Evolutionary conservation across 2,888 invertebrate species (phyloP), one percentile per base, ranked within the genome.

Genomic region (Pecten maximus): DNA sequence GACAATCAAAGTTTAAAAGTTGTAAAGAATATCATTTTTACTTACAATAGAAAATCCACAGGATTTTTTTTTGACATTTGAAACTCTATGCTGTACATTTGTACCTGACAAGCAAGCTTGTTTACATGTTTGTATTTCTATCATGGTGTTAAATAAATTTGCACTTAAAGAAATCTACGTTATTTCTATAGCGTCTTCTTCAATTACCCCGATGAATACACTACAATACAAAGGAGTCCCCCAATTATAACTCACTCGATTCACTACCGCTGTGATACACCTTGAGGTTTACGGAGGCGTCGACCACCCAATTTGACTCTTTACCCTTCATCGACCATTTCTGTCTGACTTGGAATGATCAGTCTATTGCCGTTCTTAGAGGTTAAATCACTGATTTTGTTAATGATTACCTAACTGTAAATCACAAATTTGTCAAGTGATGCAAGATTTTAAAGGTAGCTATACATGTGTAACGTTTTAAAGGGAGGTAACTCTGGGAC

Each of bases 401-500:
- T 23, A 23, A 54, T 19, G 54, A 54, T 54, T 54, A 54, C 54
- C 19, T 54, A 54, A 54, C 19, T 23, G 19, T 54, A 54, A 54
- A 54, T 54, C 19, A 54, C 54, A 54, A 54, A 54, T n/a, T 54
- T n/a, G 23, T 15, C 54, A 54, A 23, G n/a, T 54, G 23, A 54
- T 23, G 54, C 54, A 54, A 54, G 54, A 54, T 54, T 54, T 54
- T 54, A 54, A 19, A 54, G 54, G 6, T n/a, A 54, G 54, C 19
- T n/a, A n/a, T n/a, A n/a, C n/a, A n/a, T n/a, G n/a, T n/a, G n/a
- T 54, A 23, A 19, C 19, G 0, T 54, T 54, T 2, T 6, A 35
- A 74, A 28, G 74, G 74, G 74, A 74, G 74, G 16, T 74, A 35
- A 74, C 74, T 74, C 74, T 74, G 74, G 10, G 74, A 74, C 74